Evolutionary conservation across 2,888 invertebrate species (phyloP).

Genomic region (Lasioglossum vierecki): DNA sequence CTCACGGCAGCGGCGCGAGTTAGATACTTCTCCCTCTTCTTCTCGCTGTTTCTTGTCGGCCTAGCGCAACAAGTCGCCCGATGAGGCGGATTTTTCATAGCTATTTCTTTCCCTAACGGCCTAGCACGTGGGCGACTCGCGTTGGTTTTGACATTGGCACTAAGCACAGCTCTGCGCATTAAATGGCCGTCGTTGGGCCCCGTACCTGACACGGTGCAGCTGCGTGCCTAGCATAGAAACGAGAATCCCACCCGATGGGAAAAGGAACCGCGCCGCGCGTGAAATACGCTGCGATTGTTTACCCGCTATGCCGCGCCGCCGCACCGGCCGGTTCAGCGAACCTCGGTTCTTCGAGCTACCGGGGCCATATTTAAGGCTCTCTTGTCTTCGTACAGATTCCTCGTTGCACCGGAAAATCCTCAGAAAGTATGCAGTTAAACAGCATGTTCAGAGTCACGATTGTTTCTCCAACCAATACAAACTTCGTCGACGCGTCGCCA

Average conservation of each 20-base stretch:
- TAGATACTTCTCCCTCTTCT: not conserved
- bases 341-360: not conserved
- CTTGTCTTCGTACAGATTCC: not conserved
- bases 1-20: conserved; percentile 58
- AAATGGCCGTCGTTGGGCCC: conserved; percentile 50
- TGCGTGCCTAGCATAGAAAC: conserved; percentile 1
- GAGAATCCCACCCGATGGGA: not conserved
- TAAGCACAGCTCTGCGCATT: conserved; percentile 60
- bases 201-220: conserved; percentile 10
- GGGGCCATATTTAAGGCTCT: not conserved
- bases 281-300: conserved; percentile 11
- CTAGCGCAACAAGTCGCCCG: conserved; percentile 65
- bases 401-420: not conserved
- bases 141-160: conserved; percentile 78
- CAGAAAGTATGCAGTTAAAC: too few relatives aligned
- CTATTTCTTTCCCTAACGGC: conserved; percentile 18
- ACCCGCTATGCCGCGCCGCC: not conserved
- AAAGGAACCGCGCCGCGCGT: conserved; percentile 7
- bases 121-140: conserved; percentile 71
- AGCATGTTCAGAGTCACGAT: too few relatives aligned
- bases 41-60: not conserved
- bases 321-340: not conserved
- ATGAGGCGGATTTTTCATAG: conserved; percentile 49
- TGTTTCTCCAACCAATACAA: not conserved
- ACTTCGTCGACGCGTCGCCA: not conserved